phyloP scores from a whole-genome alignment of 2,113 vertebrate species.

The Pseudonaja textilis region DNA sequence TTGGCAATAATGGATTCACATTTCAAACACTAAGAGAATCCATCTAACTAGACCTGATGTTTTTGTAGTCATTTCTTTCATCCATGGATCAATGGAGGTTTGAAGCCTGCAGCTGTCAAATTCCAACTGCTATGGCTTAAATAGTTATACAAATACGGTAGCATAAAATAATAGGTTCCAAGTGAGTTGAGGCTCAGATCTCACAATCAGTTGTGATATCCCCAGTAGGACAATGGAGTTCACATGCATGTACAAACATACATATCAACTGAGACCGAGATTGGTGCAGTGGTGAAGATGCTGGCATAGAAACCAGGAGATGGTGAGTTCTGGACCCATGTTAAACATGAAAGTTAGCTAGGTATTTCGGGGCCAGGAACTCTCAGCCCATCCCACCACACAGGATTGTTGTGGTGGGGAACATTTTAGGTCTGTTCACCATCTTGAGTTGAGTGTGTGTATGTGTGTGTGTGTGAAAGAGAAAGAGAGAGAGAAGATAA shows the following conservation, averaged over 20 bases:
- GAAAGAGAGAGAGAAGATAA: neutral
- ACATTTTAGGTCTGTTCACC: neutral
- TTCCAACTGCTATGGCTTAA: neutral
- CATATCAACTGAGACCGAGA: neutral
- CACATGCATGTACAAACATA: neutral
- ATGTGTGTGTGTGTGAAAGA: neutral
- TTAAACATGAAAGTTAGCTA: neutral
- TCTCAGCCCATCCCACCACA: neutral
- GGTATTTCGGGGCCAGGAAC: neutral
- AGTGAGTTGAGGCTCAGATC: neutral
- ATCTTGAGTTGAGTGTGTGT: neutral
- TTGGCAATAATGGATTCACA: conserved; percentile 13
- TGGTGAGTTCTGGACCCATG: neutral
- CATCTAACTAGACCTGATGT: neutral
- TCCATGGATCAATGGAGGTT: conserved; percentile 2
- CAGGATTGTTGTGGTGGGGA: neutral
- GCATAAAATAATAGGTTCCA: neutral
- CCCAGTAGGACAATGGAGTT: conserved; percentile 13
- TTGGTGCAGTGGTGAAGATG: neutral
- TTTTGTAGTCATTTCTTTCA: conserved; percentile 17
- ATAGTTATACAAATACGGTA: neutral
- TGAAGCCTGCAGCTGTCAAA: neutral
- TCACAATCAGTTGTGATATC: neutral
- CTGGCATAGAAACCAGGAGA: neutral
- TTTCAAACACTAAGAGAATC: conserved; percentile 9